Evolutionary conservation across 2,888 invertebrate species (phyloP), one percentile per base, ranked within the genome.

Genomic region (Hirtodrosophila confusa): DNA sequence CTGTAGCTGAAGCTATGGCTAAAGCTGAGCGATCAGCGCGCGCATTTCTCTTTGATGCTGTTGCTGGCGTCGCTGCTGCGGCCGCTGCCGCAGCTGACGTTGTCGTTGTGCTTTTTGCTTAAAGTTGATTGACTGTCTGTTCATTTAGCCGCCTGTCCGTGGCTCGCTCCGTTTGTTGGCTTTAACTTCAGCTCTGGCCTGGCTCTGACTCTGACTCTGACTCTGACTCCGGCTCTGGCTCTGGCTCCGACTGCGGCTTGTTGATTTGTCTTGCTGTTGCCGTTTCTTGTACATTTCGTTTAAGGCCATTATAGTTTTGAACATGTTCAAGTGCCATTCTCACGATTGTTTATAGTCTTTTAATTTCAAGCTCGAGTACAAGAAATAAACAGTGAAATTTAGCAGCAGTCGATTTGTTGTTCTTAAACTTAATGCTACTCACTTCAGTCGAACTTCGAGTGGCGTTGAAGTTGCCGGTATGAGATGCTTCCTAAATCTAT

Each of bases 331-430:
- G 82, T 80, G 84, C 86, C 78, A 85, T 88, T 88, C 88, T 88
- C 88, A 88, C 88, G 88, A 87, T 86, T 84, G 83, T 86, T 80
- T 88, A 84, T 85, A 80, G 86, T 82, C 87, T 79, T 85, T 86
- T 86, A 84, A 82, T 86, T 86, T 86, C 87, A 67, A 79, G 87
- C 73, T 73, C 64, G 66, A 75, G 75, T 80, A 74, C 76, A 73
- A 73, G 80, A 80, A 83, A 83, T 86, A 83, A 82, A 83, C 84
- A 82, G 82, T 80, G 82, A 86, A 80, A 86, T 82, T 82, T 82
- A 82, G 84, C 83, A 83, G 64, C 80, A 77, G 67, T 75, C 86
- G 72, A 82, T 78, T 80, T 62, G 77, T 79, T 80, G 73, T 66
- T 77, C 69, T 69, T 68, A 60, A 69, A 68, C 68, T 78, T 80